These are phyloP conservation scores for Mohoua ochrocephala DNA, from an alignment of 2,113 vertebrate genomes.

Conservation along the genomic window DNA sequence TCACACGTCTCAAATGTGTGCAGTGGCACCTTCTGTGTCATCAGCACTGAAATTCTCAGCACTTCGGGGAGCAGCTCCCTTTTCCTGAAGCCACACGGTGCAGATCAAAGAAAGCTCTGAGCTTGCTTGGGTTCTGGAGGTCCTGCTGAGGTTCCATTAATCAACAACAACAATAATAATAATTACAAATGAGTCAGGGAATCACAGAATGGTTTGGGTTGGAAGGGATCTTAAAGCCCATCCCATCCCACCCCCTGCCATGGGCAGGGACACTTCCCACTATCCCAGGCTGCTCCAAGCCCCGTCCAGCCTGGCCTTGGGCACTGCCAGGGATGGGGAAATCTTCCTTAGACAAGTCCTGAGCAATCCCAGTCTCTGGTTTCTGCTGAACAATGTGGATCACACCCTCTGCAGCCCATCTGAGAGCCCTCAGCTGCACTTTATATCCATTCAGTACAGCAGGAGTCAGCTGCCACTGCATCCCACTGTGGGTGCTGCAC, in stretches of 20 bases:
- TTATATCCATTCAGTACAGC: fast-evolving
- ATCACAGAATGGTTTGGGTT: not conserved
- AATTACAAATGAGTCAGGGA: not conserved
- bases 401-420: not conserved
- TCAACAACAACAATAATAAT: not conserved
- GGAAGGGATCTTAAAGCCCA: not conserved
- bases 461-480: not conserved
- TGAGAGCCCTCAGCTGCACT: not conserved
- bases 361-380: not conserved
- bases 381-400: not conserved
- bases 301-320: fast-evolving
- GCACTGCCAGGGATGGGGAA: not conserved
- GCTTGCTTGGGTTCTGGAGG: not conserved
- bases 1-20: not conserved
- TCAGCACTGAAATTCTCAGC: not conserved
- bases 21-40: not conserved
- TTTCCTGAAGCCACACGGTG: not conserved
- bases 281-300: not conserved
- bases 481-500: no score
- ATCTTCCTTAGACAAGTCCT: not conserved
- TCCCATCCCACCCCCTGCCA: not conserved
- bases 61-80: not conserved
- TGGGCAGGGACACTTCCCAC: not conserved
- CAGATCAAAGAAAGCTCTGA: not conserved
- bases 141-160: not conserved